phyloP scores from a whole-genome alignment of 2,113 vertebrate genomes.

The Cephalophus harveyi region DNA sequence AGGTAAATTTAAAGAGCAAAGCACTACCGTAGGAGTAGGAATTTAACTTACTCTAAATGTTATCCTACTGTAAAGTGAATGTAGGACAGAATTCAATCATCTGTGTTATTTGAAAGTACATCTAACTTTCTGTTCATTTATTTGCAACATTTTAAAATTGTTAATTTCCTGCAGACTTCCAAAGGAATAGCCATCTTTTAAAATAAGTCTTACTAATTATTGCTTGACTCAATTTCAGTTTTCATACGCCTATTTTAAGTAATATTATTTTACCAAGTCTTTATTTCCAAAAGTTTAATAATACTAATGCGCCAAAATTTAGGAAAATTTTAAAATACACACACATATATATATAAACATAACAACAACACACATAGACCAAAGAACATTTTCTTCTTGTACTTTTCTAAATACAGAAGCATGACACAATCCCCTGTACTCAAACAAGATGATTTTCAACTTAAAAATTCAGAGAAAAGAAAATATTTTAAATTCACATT shows the following conservation, averaged over 20 bases:
- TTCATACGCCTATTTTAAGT: background rate
- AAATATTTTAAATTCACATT: background rate
- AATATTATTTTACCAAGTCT: slow-evolving; percentile 24
- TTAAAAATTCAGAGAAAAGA: slow-evolving; percentile 23
- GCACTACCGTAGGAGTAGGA: background rate
- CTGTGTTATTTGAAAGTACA: slow-evolving; percentile 8
- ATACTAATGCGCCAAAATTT: background rate
- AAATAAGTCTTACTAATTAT: slow-evolving; percentile 26
- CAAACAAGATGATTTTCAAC: background rate
- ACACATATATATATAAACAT: background rate
- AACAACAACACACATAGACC: background rate
- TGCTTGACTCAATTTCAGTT: slow-evolving; percentile 22
- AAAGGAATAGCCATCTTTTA: background rate
- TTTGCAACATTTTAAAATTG: slow-evolving; percentile 47
- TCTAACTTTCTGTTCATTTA: slow-evolving; percentile 24
- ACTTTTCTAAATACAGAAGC: background rate
- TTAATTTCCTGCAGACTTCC: slow-evolving; percentile 29
- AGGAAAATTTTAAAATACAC: background rate
- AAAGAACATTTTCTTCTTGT: background rate
- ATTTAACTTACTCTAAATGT: slow-evolving; percentile 7
- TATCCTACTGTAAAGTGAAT: background rate
- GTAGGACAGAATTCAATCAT: slow-evolving; percentile 1
- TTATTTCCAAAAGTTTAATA: background rate
- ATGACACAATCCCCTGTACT: background rate
- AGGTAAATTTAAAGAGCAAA: slow-evolving; percentile 28